Evolutionary conservation across 1,140 invertebrate genomes (phyloP).

Genomic region (Lordiphosa stackelbergi): DNA sequence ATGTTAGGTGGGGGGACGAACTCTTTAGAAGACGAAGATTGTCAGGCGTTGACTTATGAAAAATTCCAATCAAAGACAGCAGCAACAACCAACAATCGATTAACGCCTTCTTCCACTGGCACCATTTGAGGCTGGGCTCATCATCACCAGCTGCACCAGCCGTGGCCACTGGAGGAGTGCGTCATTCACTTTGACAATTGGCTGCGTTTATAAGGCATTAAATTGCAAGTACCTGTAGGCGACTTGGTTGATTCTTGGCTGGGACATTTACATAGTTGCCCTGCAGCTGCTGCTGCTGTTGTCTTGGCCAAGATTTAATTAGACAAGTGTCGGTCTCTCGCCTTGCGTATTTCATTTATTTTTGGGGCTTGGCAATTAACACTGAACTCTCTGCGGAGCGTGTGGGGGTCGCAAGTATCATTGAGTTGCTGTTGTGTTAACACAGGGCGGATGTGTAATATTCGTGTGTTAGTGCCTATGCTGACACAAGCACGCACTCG

Average conservation of each 20-base stretch:
- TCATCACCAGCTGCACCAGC: slow-evolving; percentile 36
- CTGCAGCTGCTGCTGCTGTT: slow-evolving; percentile 28
- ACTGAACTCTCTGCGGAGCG: slow-evolving; percentile 49
- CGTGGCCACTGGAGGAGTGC: slow-evolving; percentile 39
- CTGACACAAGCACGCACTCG: too few relatives aligned
- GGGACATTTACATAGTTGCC: slow-evolving; percentile 38
- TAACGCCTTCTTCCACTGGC: slow-evolving; percentile 18
- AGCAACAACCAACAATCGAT: slow-evolving; percentile 11
- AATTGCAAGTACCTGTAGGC: slow-evolving; percentile 57
- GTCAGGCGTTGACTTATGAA: slow-evolving; percentile 28
- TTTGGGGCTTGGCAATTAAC: slow-evolving; percentile 67
- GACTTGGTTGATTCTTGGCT: slow-evolving; percentile 30
- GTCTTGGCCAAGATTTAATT: slow-evolving; percentile 69
- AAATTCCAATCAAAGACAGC: slow-evolving; percentile 54
- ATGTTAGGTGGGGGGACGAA: slow-evolving; percentile 38
- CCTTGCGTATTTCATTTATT: slow-evolving; percentile 47
- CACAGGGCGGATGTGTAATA: slow-evolving; percentile 47
- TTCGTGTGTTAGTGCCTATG: not conserved
- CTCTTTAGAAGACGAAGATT: slow-evolving; percentile 15
- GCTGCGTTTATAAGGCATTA: slow-evolving; percentile 41
- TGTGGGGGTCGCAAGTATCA: slow-evolving; percentile 45
- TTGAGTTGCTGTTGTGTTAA: slow-evolving; percentile 14
- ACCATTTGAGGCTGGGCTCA: slow-evolving; percentile 11
- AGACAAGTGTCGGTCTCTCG: slow-evolving; percentile 49
- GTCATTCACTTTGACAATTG: slow-evolving; percentile 57